Conservation (phyloP, 1,140 invertebrate genomes). For the Lordiphosa mommai region DNA sequence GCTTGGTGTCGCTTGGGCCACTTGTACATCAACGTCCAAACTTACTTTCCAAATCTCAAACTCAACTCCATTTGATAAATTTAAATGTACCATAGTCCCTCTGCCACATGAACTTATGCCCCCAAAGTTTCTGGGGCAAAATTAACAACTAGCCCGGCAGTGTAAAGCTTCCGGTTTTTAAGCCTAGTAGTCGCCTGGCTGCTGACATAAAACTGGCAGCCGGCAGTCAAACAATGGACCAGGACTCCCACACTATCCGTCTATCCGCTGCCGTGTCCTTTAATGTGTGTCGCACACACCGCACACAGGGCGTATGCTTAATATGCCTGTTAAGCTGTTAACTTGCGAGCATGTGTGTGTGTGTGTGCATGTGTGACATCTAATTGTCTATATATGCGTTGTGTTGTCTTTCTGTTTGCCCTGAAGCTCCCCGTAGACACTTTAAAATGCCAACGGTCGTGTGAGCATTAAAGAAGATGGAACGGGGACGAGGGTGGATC, state of each 20-base stretch:
- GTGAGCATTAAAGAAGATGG: slow-evolving; percentile 57
- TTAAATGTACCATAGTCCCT: neutral
- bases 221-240: slow-evolving; percentile 47
- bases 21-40: too few relatives aligned
- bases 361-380: slow-evolving; percentile 23
- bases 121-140: slow-evolving; percentile 41
- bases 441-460: slow-evolving; percentile 62
- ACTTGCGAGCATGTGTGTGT: slow-evolving; percentile 28
- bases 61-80: too few relatives aligned
- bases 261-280: slow-evolving; percentile 2
- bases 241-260: slow-evolving; percentile 11
- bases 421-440: slow-evolving; percentile 50
- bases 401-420: slow-evolving; percentile 9
- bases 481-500: slow-evolving; percentile 34
- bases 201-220: slow-evolving; percentile 46
- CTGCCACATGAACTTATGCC: slow-evolving; percentile 11
- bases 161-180: slow-evolving; percentile 52
- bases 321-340: slow-evolving; percentile 49
- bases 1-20: too few relatives aligned
- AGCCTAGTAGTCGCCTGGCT: slow-evolving; percentile 23
- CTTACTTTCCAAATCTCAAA: too few relatives aligned
- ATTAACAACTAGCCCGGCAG: slow-evolving; percentile 53
- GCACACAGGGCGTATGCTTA: slow-evolving; percentile 13
- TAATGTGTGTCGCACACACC: slow-evolving; percentile 13
- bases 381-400: slow-evolving; percentile 53